Conservation (phyloP, 2,888 invertebrate species). For the Rotaria socialis region DNA sequence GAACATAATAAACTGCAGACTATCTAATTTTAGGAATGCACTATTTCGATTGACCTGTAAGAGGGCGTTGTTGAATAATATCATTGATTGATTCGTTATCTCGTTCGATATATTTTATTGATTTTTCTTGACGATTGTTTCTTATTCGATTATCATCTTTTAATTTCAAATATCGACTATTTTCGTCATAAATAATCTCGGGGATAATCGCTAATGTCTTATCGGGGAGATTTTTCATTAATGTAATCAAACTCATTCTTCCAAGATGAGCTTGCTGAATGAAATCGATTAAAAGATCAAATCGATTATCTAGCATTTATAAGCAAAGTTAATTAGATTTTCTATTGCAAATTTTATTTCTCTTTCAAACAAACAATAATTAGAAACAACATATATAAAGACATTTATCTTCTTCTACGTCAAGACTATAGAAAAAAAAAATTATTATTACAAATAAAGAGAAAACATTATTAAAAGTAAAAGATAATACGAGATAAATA, state of each 20-base stretch:
- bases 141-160: neutral
- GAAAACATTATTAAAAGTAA: neutral
- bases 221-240: neutral
- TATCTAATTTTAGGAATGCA: neutral
- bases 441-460: neutral
- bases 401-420: neutral
- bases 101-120: neutral
- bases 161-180: slow-evolving; percentile 6
- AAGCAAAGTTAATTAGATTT: neutral
- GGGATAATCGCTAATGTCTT: neutral
- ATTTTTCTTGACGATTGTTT: neutral
- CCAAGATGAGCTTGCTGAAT: neutral
- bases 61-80: neutral
- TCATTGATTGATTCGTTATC: neutral
- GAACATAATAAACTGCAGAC: neutral
- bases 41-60: neutral
- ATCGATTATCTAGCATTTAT: neutral
- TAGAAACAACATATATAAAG: neutral
- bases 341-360: neutral
- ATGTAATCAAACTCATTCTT: neutral
- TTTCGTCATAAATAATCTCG: neutral
- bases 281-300: neutral
- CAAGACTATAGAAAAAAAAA: neutral
- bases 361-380: neutral
- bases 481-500: neutral